Percentiles rank a stretch among this genome's conserved stretches.
phyloP scores from a whole-genome alignment of 2,888 invertebrate genomes.

The Ditylenchus weischeri region DNA sequence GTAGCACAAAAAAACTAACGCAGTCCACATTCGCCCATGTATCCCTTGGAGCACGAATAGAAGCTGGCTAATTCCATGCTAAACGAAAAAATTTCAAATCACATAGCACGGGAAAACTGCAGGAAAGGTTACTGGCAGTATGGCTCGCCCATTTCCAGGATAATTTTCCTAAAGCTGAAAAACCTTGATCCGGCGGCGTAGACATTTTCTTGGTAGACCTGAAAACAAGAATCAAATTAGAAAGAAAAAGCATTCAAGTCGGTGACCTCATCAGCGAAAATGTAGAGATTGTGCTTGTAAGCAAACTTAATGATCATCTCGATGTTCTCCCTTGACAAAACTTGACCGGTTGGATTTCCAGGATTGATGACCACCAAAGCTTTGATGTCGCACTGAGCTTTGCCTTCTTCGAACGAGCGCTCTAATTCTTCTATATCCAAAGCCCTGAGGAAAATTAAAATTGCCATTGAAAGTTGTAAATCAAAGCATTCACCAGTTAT shows the following conservation, averaged over 20 bases:
- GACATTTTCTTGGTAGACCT: slow-evolving; percentile 89
- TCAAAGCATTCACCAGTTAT: slow-evolving; percentile 70
- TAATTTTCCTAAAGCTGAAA: slow-evolving; percentile 88
- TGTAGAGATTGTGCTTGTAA: slow-evolving; percentile 75
- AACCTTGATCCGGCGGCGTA: slow-evolving; percentile 83
- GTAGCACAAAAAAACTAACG: slow-evolving; percentile 17
- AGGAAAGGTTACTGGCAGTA: slow-evolving; percentile 63
- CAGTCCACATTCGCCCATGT: slow-evolving; percentile 66
- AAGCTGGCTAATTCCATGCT: slow-evolving; percentile 85
- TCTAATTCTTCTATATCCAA: slow-evolving; percentile 72
- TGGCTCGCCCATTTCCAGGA: slow-evolving; percentile 84
- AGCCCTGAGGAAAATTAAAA: slow-evolving; percentile 64
- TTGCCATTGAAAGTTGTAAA: too few species aligned
- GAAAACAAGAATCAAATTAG: neutral
- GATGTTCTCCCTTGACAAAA: slow-evolving; percentile 82
- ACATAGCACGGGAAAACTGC: neutral
- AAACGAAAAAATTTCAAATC: slow-evolving; percentile 11
- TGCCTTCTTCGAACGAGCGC: slow-evolving; percentile 70
- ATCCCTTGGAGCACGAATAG: slow-evolving; percentile 90
- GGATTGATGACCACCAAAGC: slow-evolving; percentile 94
- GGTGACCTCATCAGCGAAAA: slow-evolving; percentile 84
- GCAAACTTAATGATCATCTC: slow-evolving; percentile 88
- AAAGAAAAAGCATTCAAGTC: too few species aligned
- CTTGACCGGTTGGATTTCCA: slow-evolving; percentile 92
- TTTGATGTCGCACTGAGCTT: slow-evolving; percentile 69